Base-by-base conservation (phyloP, 2,113 vertebrate genomes). In the Salminus brasiliensis region DNA sequence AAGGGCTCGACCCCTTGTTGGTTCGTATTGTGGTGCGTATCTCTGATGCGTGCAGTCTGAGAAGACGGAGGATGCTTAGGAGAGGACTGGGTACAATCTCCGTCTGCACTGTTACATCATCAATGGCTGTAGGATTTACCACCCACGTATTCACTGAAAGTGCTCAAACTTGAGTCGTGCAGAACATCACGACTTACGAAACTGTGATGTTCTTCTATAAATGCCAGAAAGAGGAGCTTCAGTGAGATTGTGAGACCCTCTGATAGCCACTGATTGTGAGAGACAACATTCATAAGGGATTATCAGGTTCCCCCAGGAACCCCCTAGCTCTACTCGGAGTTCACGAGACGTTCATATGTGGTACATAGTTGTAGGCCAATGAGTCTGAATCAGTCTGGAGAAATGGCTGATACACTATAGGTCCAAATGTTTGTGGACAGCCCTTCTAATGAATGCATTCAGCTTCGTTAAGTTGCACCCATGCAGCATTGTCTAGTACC, bases 81-180 rank as follows among this genome's bases (percentile, higher is more conserved):
- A 43, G 39, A 60, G 55, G 49, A 21, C 29, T 23, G 18, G 39
- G 4, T 69, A 27, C 47, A 73, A 52, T 39, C 16, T 36, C 66
- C 30, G 65, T 43, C 67, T 30, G 67, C 16, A 66, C 30, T 41
- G 65, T 81, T 81, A 41, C 60, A 34, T 76, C 76, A 81, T 9
- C 79, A 1, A 7, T 70, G 72, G 9, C 70, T 57, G n/a, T n/a
- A 34, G 59, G 39, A 75, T 8, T 29, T 25, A 27, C 12, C 16
- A 68, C 57, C 47, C 43, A 25, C 29, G 23, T 16, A 59, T 27
- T 39, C 55, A 23, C 27, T 41, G 16, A 36, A 41, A 39, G 13
- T 67, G 69, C 45, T 68, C 67, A 15, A 65, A 47, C 47, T 29
- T 49, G 5, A 62, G 49, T n/a, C 23, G 9, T 62, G 36, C 30